Evolutionary conservation across 2,113 vertebrate genomes (phyloP), one percentile per base, ranked within the genome.

Genomic region (Myodes glareolus): DNA sequence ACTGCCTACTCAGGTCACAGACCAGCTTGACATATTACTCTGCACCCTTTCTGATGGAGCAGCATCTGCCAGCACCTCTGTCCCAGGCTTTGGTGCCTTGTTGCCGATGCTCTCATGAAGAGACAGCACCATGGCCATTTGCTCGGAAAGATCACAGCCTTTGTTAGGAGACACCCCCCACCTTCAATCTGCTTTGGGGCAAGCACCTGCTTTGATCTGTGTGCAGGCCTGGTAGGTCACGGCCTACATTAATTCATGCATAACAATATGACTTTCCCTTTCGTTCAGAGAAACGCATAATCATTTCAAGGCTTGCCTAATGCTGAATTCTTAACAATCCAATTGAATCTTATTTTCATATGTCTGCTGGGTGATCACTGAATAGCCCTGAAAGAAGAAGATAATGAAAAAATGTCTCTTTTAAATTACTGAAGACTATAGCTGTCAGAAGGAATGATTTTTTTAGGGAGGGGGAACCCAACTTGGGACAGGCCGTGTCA

Each of bases 191-290:
- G 92, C 97, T 96, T 52, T 93, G 94, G 91, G 93, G 96, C 94
- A 96, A 80, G 92, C 91, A 63, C 29, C 63, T 55, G 95, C 97
- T 97, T 97, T 97, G 97, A 98, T 97, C 96, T 93, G n/a, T 76
- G 75, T 88, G 73, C 70, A 94, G 96, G 95, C 97, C 95, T 97
- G 98, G 97, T 91, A 97, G 97, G 97, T 97, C 96, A 94, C 8
- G 97, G 94, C 97, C 97, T 92, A 96, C 88, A 97, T 97, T 98
- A 93, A 96, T 96, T 97, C 97, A 96, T 85, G 96, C 90, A 86
- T 96, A 97, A 95, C 94, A 97, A 96, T 96, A 88, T 68, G 90
- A 92, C 85, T 96, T 96, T 97, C 70, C 65, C 97, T 97, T 97
- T 96, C 94, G 96, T 90, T 96, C 77, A 93, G 92, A 95, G 89